These are phyloP conservation scores for Athalia cordata DNA, from an alignment of 2,888 invertebrate genomes.

Conservation along the genomic window DNA sequence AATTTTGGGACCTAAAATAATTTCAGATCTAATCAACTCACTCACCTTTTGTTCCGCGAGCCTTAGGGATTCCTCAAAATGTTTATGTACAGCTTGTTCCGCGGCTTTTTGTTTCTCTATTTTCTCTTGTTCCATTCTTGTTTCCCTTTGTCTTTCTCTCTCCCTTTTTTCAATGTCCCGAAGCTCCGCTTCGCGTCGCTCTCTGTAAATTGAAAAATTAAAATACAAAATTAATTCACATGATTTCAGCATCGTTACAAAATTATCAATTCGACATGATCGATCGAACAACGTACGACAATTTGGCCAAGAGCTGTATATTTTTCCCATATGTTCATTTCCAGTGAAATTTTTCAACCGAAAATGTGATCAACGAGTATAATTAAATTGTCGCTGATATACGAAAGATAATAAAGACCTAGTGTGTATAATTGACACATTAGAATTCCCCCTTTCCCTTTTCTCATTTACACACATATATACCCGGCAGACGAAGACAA, in stretches of 20 bases:
- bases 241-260: background rate
- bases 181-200: slow-evolving; percentile 82
- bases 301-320: too few species aligned
- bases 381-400: too few species aligned
- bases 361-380: too few species aligned
- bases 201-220: slow-evolving; percentile 70
- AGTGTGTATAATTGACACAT: too few species aligned
- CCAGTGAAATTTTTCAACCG: too few species aligned
- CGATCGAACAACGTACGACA: too few species aligned
- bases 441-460: too few species aligned
- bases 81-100: slow-evolving; percentile 86
- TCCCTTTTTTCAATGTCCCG: slow-evolving; percentile 80
- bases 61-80: slow-evolving; percentile 91
- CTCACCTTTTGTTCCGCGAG: slow-evolving; percentile 86
- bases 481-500: too few species aligned
- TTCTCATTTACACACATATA: too few species aligned
- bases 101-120: slow-evolving; percentile 78
- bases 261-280: background rate
- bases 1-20: background rate
- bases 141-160: slow-evolving; percentile 71
- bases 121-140: slow-evolving; percentile 76
- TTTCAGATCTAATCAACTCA: slow-evolving; percentile 42
- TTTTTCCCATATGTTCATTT: too few species aligned
- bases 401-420: too few species aligned
- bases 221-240: slow-evolving; percentile 38